A percentile compares a stretch with the other conserved stretches of the same genome.
Evolutionary conservation across 2,113 vertebrate species (phyloP).

Genomic region (Chrysemys picta): DNA sequence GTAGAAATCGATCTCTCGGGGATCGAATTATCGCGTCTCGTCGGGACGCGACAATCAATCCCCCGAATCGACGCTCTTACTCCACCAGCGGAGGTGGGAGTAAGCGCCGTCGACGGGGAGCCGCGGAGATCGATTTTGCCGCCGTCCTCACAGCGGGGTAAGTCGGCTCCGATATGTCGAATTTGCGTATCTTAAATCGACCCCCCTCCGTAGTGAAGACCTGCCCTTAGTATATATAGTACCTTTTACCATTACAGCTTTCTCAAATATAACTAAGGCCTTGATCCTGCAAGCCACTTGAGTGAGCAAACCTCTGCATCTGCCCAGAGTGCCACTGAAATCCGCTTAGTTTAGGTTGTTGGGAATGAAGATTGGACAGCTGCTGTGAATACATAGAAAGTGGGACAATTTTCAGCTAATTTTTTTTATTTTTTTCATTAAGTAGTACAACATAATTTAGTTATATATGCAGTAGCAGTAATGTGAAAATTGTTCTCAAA

Average conservation of each 20-base stretch:
- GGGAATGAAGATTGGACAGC: neutral
- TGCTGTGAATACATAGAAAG: neutral
- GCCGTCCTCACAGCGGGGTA: no score
- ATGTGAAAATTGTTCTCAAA: neutral
- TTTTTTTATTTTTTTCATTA: neutral
- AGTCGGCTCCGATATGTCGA: no score
- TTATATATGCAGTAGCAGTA: neutral
- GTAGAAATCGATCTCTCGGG: no score
- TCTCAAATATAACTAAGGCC: neutral
- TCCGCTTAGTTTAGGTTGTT: neutral
- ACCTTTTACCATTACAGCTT: neutral
- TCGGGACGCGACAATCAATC: no score
- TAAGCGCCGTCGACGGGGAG: no score
- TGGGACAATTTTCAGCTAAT: accelerated
- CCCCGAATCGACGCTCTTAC: no score
- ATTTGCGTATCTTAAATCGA: no score
- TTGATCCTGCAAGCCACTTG: neutral
- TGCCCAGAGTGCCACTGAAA: neutral
- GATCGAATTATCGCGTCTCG: no score
- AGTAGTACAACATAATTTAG: neutral
- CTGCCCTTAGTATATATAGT: neutral
- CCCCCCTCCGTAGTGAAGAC: no score
- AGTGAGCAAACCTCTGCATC: neutral
- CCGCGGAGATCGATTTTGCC: no score
- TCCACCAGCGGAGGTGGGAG: no score